Base-by-base conservation (phyloP, 2,113 vertebrate species). In the Salvator merianae region DNA sequence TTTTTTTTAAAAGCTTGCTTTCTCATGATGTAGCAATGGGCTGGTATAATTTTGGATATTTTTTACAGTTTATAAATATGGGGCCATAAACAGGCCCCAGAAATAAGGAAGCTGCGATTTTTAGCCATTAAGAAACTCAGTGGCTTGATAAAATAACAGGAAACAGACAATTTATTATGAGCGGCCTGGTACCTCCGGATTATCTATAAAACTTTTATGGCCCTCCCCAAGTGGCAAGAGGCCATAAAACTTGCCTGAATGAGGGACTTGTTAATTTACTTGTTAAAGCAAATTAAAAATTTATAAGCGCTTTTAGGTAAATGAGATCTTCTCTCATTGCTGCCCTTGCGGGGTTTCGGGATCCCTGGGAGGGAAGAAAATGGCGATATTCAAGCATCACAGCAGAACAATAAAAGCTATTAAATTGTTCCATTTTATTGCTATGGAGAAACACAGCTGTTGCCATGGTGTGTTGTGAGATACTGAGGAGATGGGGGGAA, bases 201-300 rank as follows among this genome's bases (percentile, higher is more conserved):
- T 98, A 98, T 98, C 98, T 97, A 98, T 99, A 98, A 99, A 99
- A 99, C 96, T 98, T 99, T 98, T 98, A 99, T 97, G 91, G 96
- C 95, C 95, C 95, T 98, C 97, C 97, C 98, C 97, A 95, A 96
- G 98, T 98, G 98, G 97, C 97, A 96, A 96, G 96, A 96, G 96
- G 96, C 97, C 97, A 97, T 99, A 99, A 99, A 99, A 99, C 97
- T 98, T 98, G 97, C 97, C 96, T 97, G 98, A 99, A 98, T 98
- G 97, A 99, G 98, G 97, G 98, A 99, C 98, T 99, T 99, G 98
- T 99, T 99, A 99, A 99, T 99, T 99, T 99, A 99, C 98, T 99
- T 99, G 98, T 99, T 99, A 99, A 99, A 99, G 98, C 98, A 99
- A 99, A 99, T 99, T 99, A 99, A 99, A 99, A 98, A 99, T 99